Evolutionary conservation across 1,140 invertebrate genomes (phyloP), one percentile per base, ranked within the genome.

Genomic region (Cyrtorhinus lividipennis): DNA sequence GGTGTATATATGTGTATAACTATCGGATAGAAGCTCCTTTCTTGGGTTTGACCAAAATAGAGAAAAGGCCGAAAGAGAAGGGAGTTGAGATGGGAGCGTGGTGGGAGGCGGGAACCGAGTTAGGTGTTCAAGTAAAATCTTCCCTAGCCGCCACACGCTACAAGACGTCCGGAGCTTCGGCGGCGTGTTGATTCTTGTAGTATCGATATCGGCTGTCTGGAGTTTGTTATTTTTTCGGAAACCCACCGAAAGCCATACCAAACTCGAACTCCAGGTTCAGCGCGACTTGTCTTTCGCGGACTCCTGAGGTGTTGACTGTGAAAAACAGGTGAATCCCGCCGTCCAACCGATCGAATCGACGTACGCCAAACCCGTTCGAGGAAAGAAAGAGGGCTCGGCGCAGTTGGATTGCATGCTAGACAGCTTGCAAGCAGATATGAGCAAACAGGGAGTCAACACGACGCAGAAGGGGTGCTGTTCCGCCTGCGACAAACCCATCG

Each of bases 381-480:
- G 73, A 68, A 77, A 72, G 68, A 77, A 75, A 65, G 71, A 74
- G 53, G 75, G 74, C 67, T 70, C 72, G 64, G 76, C 66, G 65
- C 85, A 90, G 73, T 81, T 95, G 74, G 91, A 95, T 81, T 89
- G 85, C 79, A 95, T 95, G 90, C 83, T 95, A 69, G 90, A 88
- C 46, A 88, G 90, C 67, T 81, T 96, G 67, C 89, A 93, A 73
- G 88, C 88, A 72, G 90, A 94, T 78, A 94, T 95, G 90, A 92
- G 88, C 77, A 85, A 90, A 73, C 95, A 98, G 82, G 95, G 95
- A 76, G 88, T 98, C 26, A 94, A 88, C 73, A 95, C 93, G 22
- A 93, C 93, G 64, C 92, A 97, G 72, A 98, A 98, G 78, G 96
- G 95, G 68, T 94, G 92, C 77, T 98, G 95, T 84, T 92, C 83